Conservation (phyloP, 2,113 vertebrate species). For the Mesoclemmys tuberculata region DNA sequence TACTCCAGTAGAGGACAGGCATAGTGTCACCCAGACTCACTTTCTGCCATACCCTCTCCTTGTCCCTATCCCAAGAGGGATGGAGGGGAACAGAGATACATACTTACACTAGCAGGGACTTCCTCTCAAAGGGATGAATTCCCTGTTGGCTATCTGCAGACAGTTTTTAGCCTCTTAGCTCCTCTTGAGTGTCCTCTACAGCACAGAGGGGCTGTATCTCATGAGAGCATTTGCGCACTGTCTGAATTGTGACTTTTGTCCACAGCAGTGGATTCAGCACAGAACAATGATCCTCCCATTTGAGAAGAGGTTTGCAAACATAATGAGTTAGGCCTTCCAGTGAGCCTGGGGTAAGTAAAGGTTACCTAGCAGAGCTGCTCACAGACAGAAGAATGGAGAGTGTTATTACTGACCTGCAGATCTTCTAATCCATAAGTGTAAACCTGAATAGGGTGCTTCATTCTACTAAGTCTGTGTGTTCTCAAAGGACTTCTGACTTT, state of each 20-base stretch:
- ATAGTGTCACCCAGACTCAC: background rate
- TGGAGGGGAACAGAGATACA: background rate
- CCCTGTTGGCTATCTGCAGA: background rate
- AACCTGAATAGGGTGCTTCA: background rate
- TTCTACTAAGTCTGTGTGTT: background rate
- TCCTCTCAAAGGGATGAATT: background rate
- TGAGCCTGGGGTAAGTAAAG: background rate
- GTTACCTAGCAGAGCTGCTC: accelerated
- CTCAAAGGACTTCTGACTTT: background rate
- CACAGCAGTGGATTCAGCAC: background rate
- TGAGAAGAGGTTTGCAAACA: background rate
- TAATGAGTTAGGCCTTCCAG: background rate
- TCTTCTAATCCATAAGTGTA: background rate
- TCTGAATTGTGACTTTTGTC: background rate
- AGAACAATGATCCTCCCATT: background rate
- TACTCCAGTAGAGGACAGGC: background rate
- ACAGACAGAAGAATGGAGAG: background rate
- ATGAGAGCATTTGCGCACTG: background rate
- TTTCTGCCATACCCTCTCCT: background rate
- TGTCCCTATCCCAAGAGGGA: background rate
- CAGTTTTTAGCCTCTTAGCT: background rate
- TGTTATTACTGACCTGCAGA: accelerated
- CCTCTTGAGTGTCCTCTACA: background rate
- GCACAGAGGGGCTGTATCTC: background rate
- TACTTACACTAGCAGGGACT: background rate